Evolutionary conservation across 1,140 invertebrate species (phyloP).

Genomic region (Magallana angulata): DNA sequence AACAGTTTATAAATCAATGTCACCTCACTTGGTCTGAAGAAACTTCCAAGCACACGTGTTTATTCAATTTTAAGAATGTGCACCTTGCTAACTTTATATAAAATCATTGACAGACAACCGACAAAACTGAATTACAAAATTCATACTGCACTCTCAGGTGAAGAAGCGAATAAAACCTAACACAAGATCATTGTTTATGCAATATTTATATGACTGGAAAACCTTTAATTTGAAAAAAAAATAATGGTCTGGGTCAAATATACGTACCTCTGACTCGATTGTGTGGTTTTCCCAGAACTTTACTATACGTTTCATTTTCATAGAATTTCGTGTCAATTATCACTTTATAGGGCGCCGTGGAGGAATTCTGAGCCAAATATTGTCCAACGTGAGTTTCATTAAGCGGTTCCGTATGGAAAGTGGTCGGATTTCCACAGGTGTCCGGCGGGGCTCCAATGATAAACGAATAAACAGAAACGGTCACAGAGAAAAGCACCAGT

Average conservation of each 20-base stretch:
- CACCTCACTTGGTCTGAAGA: too few relatives aligned
- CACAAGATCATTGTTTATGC: too few relatives aligned
- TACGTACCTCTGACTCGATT: conserved; percentile 43
- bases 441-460: conserved; percentile 55
- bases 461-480: conserved; percentile 45
- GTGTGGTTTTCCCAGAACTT: conserved; percentile 34
- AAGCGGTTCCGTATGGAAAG: conserved; percentile 56
- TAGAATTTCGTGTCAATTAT: conserved; percentile 38
- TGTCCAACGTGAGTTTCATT: conserved; percentile 58
- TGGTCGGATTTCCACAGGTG: conserved; percentile 52
- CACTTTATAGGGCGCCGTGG: conserved; percentile 50
- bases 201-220: too few relatives aligned
- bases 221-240: too few relatives aligned
- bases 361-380: conserved; percentile 50
- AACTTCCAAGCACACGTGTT: too few relatives aligned
- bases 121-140: too few relatives aligned
- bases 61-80: too few relatives aligned
- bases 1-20: too few relatives aligned
- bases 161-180: too few relatives aligned
- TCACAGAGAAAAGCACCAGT: conserved; percentile 33
- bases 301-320: conserved; percentile 43
- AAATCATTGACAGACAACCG: too few relatives aligned
- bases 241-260: neutral
- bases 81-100: too few relatives aligned
- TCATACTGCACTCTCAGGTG: too few relatives aligned